Evolutionary conservation across 2,113 vertebrate genomes (phyloP).

Genomic region (Ictalurus furcatus): DNA sequence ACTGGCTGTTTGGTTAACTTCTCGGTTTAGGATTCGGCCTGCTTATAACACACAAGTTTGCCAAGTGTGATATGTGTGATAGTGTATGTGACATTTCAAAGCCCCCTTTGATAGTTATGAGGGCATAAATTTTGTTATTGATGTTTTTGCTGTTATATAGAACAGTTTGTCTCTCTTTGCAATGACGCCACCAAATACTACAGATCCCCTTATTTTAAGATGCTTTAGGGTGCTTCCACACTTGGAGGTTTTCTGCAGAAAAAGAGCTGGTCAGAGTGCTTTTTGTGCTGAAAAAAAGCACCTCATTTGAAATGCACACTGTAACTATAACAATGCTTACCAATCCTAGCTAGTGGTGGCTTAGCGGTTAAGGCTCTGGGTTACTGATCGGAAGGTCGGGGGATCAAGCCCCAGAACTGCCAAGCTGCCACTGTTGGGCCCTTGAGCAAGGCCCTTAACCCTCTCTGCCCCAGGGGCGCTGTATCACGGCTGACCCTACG

Average conservation of each 20-base stretch:
- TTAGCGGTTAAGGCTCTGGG: too few species aligned
- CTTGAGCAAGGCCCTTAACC: too few species aligned
- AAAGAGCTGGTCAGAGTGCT: background rate
- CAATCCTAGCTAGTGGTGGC: background rate
- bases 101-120: background rate
- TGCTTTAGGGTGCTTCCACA: background rate
- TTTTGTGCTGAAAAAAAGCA: background rate
- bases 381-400: too few species aligned
- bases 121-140: background rate
- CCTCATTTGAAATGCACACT: background rate
- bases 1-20: slow-evolving; percentile 1
- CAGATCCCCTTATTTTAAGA: background rate
- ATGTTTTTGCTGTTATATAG: background rate
- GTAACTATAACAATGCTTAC: background rate
- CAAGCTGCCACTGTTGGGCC: too few species aligned
- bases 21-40: slow-evolving; percentile 5
- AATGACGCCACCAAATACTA: background rate
- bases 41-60: slow-evolving; percentile 20
- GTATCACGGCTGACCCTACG: too few species aligned
- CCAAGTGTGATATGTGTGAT: background rate
- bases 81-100: slow-evolving; percentile 1
- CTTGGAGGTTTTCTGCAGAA: background rate
- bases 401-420: too few species aligned
- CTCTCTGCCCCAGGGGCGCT: too few species aligned
- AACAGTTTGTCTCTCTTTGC: background rate